Base-by-base conservation (phyloP, 2,797 vertebrate genomes). In the Phrynocephalus vlangalii region DNA sequence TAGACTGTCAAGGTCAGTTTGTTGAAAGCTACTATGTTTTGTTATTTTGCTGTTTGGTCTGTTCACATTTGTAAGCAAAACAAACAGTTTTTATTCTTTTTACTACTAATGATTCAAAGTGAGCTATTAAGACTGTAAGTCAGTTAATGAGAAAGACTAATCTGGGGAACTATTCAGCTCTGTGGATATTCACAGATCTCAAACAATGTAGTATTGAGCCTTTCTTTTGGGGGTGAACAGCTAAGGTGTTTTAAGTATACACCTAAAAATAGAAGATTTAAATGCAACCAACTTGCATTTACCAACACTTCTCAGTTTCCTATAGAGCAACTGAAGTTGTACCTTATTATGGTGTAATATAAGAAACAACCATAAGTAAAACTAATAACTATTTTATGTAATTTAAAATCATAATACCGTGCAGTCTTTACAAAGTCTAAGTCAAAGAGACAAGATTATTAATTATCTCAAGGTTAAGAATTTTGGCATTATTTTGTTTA, bases 391-490 rank as follows among this genome's bases (percentile, higher is more conserved):
- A 7, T 15, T 80, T 66, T n/a, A 1, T 75, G 70, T 52, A 73
- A 20, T 73, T 80, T 79, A 80, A 80, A 80, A 38, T 52, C 56
- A 52, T 75, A 28, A n/a, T 18, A 33, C 30, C 18, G 33, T 79
- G 8, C 38, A 30, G 66, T 16, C 44, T n/a, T 67, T 9, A 22
- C 26, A 67, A 10, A 78, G 16, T 18, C 24, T 52, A 63, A 80
- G 72, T 48, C 52, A 86, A 26, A 60, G 3, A 24, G 56, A 66
- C 44, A 75, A 15, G 2, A 4, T 52, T 26, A 81, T 75, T 85
- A 85, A 38, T 52, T 16, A 79, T 88, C 63, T 33, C 52, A 82
- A 68, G 52, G 82, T 82, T 63, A 86, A 72, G 38, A 52, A 60
- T 30, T 75, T 52, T 67, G 11, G 5, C 56, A 66, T 33, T 56